Evolutionary conservation across 2,797 vertebrate species (phyloP), one percentile per base, ranked within the genome.

Genomic region (Hippocampus kuda): DNA sequence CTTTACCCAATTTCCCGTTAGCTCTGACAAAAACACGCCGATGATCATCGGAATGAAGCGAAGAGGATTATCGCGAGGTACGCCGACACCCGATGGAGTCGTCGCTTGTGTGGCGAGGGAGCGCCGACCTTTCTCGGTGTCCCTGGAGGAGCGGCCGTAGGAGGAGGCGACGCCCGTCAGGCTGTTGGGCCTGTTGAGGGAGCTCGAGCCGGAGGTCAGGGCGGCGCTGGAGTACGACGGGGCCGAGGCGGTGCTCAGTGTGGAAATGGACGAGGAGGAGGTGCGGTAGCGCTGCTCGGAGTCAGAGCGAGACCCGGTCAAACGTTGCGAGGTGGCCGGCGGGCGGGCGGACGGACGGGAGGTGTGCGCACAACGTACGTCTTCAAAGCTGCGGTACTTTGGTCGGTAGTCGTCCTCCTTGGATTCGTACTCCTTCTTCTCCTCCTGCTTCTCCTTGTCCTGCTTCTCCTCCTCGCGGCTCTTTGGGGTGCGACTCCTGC

Each of bases 371-470:
- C 16, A n/a, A 53, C 46, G 11, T 63, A 98, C 96, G 92, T 99
- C 97, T 79, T 98, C 96, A 27, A 87, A 91, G 75, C 91, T 93
- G 78, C 94, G 93, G 74, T 95, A 97, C 84, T 94, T 95, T 41
- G 94, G 94, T 71, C 94, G 92, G 85, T 96, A 97, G 78, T 99
- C 97, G 63, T 98, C 96, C 72, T 98, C 96, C 90, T 92, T 95
- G 20, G 84, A 88, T 91, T 98, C 96, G 0, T 87, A 89, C 82
- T 98, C 95, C 83, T 95, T 98, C 84, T 94, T 98, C 83, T 99
- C 94, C 79, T 98, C 94, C 82, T 96, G 95, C 79, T 97, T 95
- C 70, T 98, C 94, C 81, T 98, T 96, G 84, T 97, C 95, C 70
- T 98, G 95, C 81, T 93, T 97, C 87, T 98, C 96, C 75, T 96